Conservation (phyloP, 2,113 vertebrate genomes). For the Pomatorhinus ruficollis region DNA sequence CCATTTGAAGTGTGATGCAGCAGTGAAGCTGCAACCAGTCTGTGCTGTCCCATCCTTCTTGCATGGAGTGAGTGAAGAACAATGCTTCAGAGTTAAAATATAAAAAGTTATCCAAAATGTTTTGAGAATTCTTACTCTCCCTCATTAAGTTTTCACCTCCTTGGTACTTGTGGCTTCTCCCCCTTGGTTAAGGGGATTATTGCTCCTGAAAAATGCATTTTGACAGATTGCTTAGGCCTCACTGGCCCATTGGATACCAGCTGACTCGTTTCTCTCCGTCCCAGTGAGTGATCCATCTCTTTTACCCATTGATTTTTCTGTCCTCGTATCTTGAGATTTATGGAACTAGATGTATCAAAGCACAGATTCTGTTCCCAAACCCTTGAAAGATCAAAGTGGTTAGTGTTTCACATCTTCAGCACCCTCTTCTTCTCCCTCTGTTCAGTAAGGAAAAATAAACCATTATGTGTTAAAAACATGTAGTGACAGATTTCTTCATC, state of each 20-base stretch:
- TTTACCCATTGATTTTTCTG: slow-evolving; percentile 63
- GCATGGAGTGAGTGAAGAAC: background rate
- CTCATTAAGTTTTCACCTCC: background rate
- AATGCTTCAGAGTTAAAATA: background rate
- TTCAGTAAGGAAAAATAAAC: background rate
- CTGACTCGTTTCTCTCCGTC: background rate
- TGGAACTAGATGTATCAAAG: slow-evolving; percentile 16
- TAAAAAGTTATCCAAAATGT: background rate
- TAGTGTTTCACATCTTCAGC: slow-evolving; percentile 15
- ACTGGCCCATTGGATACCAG: background rate
- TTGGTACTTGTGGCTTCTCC: background rate
- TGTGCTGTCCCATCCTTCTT: background rate
- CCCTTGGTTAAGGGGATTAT: background rate
- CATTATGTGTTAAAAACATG: background rate
- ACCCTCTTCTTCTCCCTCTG: background rate
- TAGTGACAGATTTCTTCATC: background rate
- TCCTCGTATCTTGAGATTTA: slow-evolving; percentile 56
- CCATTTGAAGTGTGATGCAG: background rate
- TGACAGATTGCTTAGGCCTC: slow-evolving; percentile 1
- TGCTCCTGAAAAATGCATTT: background rate
- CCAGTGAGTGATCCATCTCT: slow-evolving; percentile 32
- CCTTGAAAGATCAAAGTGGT: slow-evolving; percentile 32
- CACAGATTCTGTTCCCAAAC: slow-evolving; percentile 22
- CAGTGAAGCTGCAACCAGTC: background rate
- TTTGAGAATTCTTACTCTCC: background rate